Conservation (phyloP, 2,888 invertebrate genomes). For the Idaea dimidiata region DNA sequence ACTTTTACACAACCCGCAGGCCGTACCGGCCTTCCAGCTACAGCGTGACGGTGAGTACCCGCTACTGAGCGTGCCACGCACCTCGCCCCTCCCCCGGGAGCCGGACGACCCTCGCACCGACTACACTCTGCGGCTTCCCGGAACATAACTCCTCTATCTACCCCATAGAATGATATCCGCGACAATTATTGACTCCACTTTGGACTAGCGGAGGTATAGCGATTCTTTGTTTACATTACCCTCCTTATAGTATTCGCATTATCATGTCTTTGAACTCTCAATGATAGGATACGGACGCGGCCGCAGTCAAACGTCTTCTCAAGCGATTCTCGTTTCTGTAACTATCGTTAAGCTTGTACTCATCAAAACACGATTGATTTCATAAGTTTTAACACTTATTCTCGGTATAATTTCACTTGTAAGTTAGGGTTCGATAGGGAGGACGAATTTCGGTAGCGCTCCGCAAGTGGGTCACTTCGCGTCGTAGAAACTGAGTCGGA, state of each 20-base stretch:
- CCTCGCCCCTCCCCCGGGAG: constrained; percentile 74
- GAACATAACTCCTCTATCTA: not conserved
- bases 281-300: not conserved
- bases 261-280: not conserved
- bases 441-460: constrained; percentile 40
- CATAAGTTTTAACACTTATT: constrained; percentile 40
- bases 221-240: not conserved
- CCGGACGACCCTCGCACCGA: constrained; percentile 75
- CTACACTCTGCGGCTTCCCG: constrained; percentile 34
- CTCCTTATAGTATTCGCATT: not conserved
- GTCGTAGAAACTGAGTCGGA: constrained; percentile 54
- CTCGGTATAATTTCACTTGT: constrained; percentile 24
- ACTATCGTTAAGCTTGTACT: constrained; percentile 52
- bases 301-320: constrained; percentile 32
- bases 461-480: constrained; percentile 70
- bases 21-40: constrained; percentile 89
- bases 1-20: constrained; percentile 94
- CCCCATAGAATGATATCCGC: not conserved
- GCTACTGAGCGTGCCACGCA: constrained; percentile 57
- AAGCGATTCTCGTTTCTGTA: constrained; percentile 37
- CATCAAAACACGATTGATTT: constrained; percentile 60
- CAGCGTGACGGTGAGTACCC: constrained; percentile 85
- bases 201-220: not conserved
- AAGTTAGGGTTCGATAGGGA: constrained; percentile 33
- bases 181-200: not conserved